These are phyloP conservation scores for Hemithea aestivaria DNA, from an alignment of 2,888 invertebrate species.

Conservation along the genomic window DNA sequence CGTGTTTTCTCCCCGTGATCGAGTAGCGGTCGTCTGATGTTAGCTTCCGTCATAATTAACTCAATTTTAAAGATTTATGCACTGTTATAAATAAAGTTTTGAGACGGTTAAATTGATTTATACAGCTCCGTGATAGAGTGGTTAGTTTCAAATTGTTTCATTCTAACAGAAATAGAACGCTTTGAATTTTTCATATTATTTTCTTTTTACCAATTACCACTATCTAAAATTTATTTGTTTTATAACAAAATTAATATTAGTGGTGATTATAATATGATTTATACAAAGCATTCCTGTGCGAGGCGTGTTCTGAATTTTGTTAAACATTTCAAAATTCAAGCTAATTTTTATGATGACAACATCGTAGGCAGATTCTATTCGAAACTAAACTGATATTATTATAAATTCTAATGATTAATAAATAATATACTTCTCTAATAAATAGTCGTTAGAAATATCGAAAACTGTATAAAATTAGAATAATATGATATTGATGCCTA, in stretches of 20 bases:
- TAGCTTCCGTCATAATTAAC: slow-evolving; percentile 53
- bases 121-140: slow-evolving; percentile 13
- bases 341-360: slow-evolving; percentile 10
- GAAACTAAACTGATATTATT: slow-evolving; percentile 8
- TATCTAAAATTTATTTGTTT: too few relatives aligned
- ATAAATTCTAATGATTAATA: slow-evolving; percentile 19
- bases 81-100: slow-evolving; percentile 23
- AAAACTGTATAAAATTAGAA: slow-evolving; percentile 16
- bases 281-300: neutral
- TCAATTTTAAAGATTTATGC: slow-evolving; percentile 36
- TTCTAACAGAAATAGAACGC: slow-evolving; percentile 9
- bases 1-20: slow-evolving; percentile 42
- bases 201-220: too few relatives aligned
- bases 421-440: slow-evolving; percentile 18
- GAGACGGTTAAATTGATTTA: slow-evolving; percentile 26
- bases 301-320: slow-evolving; percentile 1
- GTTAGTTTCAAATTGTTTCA: slow-evolving; percentile 8
- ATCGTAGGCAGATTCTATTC: slow-evolving; percentile 14
- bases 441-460: slow-evolving; percentile 22
- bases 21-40: slow-evolving; percentile 41
- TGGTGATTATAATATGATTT: slow-evolving; percentile 1
- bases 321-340: slow-evolving; percentile 4
- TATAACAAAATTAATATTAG: too few relatives aligned
- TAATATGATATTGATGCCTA: slow-evolving; percentile 13
- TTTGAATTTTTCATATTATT: too few relatives aligned